Percentiles rank a stretch among this genome's conserved stretches.
Evolutionary conservation across 2,888 invertebrate genomes (phyloP).

Genomic region (Drosophila picticornis): DNA sequence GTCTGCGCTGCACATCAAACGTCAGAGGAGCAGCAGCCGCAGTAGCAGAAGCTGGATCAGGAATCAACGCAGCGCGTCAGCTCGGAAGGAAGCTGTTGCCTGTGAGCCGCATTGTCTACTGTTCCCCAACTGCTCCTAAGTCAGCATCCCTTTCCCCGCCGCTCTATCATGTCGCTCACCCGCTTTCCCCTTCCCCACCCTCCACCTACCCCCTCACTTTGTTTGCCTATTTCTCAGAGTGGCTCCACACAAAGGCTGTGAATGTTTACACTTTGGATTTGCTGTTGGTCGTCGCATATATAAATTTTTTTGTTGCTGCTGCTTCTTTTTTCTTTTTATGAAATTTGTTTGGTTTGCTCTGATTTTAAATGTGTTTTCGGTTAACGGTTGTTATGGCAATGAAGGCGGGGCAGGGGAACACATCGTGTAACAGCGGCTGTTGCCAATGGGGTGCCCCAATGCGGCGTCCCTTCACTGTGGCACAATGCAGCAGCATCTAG

Average conservation of each 20-base stretch:
- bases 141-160: background rate
- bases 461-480: conserved; percentile 11
- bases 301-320: conserved; percentile 15
- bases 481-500: conserved; percentile 34
- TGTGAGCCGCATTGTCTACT: conserved; percentile 55
- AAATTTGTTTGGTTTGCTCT: conserved; percentile 68
- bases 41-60: background rate
- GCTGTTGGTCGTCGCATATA: conserved; percentile 65
- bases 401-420: conserved; percentile 10
- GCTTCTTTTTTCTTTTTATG: conserved; percentile 44
- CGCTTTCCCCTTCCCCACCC: background rate
- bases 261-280: conserved; percentile 82
- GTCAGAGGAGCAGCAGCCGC: conserved; percentile 34
- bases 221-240: conserved; percentile 39
- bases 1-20: conserved; percentile 59
- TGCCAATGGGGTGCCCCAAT: conserved; percentile 43
- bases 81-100: conserved; percentile 78
- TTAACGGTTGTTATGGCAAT: conserved; percentile 79
- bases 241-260: conserved; percentile 69
- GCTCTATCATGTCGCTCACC: background rate
- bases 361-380: conserved; percentile 76
- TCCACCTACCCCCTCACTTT: conserved; percentile 2
- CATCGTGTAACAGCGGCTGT: conserved; percentile 69
- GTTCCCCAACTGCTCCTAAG: background rate
- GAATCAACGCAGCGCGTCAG: conserved; percentile 58